A percentile compares a stretch with the other conserved stretches of the same genome.
These are phyloP conservation scores for Samia ricini DNA, from an alignment of 1,140 invertebrate genomes.

Conservation along the genomic window DNA sequence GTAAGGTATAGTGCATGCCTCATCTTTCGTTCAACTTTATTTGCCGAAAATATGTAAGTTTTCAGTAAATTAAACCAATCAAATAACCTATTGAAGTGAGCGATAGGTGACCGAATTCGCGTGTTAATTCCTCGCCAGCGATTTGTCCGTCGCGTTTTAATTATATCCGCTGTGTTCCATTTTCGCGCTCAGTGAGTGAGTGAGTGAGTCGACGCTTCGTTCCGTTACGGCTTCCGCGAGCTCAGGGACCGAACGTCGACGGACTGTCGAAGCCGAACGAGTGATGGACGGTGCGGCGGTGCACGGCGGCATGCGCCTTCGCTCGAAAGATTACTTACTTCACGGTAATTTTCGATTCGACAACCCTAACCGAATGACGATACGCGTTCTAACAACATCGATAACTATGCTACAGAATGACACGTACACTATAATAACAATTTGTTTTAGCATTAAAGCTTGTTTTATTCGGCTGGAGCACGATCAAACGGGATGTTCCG, in stretches of 20 bases:
- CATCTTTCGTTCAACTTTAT: too few species aligned
- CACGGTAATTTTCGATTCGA: constrained; percentile 31
- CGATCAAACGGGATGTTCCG: constrained; percentile 56
- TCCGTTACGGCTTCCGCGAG: constrained; percentile 51
- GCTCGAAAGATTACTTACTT: background rate
- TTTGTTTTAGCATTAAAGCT: constrained; percentile 27
- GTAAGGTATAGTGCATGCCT: too few species aligned
- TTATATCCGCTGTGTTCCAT: constrained; percentile 72
- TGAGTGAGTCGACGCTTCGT: constrained; percentile 44
- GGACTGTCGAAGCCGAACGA: constrained; percentile 37
- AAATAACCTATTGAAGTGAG: constrained; percentile 29
- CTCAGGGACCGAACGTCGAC: constrained; percentile 36
- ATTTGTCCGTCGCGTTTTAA: constrained; percentile 66
- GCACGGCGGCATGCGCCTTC: constrained; percentile 10
- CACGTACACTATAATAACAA: constrained; percentile 20
- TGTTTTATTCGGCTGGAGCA: constrained; percentile 52
- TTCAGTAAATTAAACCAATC: too few species aligned
- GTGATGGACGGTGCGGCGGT: constrained; percentile 22
- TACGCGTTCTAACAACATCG: background rate
- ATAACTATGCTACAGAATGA: background rate
- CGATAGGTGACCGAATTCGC: constrained; percentile 56
- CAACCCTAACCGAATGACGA: constrained; percentile 19
- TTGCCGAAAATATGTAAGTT: too few species aligned
- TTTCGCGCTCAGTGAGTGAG: constrained; percentile 59
- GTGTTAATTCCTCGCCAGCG: constrained; percentile 58